Base-by-base conservation (phyloP, 2,113 vertebrate species). In the Gnathonemus echidnorhynchus region DNA sequence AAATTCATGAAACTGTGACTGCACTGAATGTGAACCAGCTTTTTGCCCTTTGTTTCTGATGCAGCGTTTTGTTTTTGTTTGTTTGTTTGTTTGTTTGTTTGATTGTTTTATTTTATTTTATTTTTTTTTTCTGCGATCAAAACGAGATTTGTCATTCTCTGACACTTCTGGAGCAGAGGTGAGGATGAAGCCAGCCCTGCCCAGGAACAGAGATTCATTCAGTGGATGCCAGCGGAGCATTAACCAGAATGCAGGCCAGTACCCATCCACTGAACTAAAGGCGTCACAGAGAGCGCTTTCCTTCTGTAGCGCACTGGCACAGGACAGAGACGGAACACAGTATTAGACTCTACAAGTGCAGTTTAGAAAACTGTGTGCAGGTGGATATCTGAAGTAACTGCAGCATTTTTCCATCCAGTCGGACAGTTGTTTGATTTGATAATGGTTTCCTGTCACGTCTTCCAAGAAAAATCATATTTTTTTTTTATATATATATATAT, bases 351-450 rank as follows among this genome's bases (percentile, higher is more conserved):
- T 19, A 88, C 56, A 39, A 53, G 56, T 39, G 35, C 52, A 45
- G 53, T 88, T 62, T 88, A 45, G 49, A 56, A 56, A 53, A 39
- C 46, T 31, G 24, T 35, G 85, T 31, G 24, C 24, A 6, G n/a
- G 86, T 49, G 48, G 86, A 87, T 74, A 45, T 87, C 17, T 49
- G 42, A 90, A 92, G 92, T 95, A 95, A 97, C 95, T 39, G 87
- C 87, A 5, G 19, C 52, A 95, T 94, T 95, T 96, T 95, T 95
- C 95, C 96, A 95, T 96, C 95, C 95, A 95, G 95, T 95, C 96
- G 95, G 95, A 96, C 95, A 94, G 94, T 95, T 95, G 95, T 96
- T 97, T 96, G 95, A 95, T 96, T 96, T 96, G 96, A 95, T 96
- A 95, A 95, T 95, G 97, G 96, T 95, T 95, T 96, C 85, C 19